Evolutionary conservation across 2,888 invertebrate species (phyloP).

Genomic region (Cryptosula pallasiana): DNA sequence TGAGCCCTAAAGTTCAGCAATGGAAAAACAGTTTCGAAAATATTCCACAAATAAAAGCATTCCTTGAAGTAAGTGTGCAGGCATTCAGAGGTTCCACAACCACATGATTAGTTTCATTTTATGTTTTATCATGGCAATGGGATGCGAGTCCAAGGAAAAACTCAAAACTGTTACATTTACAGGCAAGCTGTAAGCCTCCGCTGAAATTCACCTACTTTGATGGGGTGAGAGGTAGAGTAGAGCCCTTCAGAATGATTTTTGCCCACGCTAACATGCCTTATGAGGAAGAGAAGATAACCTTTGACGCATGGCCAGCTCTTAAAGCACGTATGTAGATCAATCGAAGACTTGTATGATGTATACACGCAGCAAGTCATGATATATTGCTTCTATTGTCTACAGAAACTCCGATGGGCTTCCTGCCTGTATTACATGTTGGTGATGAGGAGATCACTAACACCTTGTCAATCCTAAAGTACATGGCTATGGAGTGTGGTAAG

Average conservation of each 20-base stretch:
- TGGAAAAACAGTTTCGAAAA: slow-evolving; percentile 3
- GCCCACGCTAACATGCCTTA: slow-evolving; percentile 26
- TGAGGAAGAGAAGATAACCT: slow-evolving; percentile 28
- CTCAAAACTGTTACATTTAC: no score
- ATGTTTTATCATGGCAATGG: no score
- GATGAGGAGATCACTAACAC: neutral
- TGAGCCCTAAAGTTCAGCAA: slow-evolving; percentile 13
- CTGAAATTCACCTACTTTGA: slow-evolving; percentile 27
- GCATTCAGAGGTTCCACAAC: no score
- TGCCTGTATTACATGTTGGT: neutral
- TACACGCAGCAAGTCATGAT: no score
- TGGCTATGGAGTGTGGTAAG: neutral
- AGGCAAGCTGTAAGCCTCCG: neutral
- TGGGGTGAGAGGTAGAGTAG: slow-evolving; percentile 27
- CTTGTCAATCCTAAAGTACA: slow-evolving; percentile 2
- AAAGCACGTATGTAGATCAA: slow-evolving; percentile 33
- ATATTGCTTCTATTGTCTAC: no score
- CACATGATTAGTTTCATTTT: no score
- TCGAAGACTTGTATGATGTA: no score
- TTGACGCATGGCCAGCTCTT: slow-evolving; percentile 29
- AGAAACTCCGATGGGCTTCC: slow-evolving; percentile 3
- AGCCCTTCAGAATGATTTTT: slow-evolving; percentile 27
- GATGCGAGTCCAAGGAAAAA: no score
- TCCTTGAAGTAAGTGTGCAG: no score
- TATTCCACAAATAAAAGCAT: neutral